Base-by-base conservation (phyloP, 2,888 invertebrate genomes). In the Acholoe squamosa region DNA sequence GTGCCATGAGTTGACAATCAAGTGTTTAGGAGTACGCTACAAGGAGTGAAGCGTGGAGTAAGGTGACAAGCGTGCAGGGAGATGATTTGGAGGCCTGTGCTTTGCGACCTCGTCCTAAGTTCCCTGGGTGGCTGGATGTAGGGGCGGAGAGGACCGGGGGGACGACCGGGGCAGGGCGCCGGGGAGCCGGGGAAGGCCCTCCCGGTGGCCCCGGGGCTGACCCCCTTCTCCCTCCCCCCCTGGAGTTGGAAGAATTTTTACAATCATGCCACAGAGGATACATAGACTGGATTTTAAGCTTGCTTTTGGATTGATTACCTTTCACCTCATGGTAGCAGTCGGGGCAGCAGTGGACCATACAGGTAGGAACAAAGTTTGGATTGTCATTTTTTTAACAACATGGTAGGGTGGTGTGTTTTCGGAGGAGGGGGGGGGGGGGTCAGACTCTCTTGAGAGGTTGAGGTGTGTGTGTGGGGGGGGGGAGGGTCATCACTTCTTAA, bases 1-100 rank as follows among this genome's bases (percentile, higher is more conserved):
- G 28, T 71, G 71, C 28, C 71, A 14, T 71, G 71, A 71, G 31
- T 25, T n/a, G 71, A 5, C 71, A 14, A 14, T 28, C 14, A 61
- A 61, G 14, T 25, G 28, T 61, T n/a, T n/a, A 61, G 71, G 71
- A 71, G 71, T 71, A 71, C 71, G 71, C 28, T 71, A 71, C 71
- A 71, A 5, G 71, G 71, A 71, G 71, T 71, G n/a, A 14, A n/a
- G 5, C 25, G 31, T 25, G 12, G 71, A n/a, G 71, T 28, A 71
- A 28, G 14, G 12, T 28, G 25, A 28, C 71, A 25, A 0, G n/a
- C 3, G n/a, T 28, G 28, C 3, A 25, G 19, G 71, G 12, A 14
- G 28, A 25, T n/a, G 71, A 3, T 71, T 28, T 28, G 71, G 28
- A 28, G 71, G 25, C 71, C 71, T 25, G 61, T 12, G 14, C 67